Percentiles rank a stretch among this genome's conserved stretches.
These are phyloP conservation scores for Orchestes rusci DNA, from an alignment of 2,888 invertebrate species.

Conservation along the genomic window DNA sequence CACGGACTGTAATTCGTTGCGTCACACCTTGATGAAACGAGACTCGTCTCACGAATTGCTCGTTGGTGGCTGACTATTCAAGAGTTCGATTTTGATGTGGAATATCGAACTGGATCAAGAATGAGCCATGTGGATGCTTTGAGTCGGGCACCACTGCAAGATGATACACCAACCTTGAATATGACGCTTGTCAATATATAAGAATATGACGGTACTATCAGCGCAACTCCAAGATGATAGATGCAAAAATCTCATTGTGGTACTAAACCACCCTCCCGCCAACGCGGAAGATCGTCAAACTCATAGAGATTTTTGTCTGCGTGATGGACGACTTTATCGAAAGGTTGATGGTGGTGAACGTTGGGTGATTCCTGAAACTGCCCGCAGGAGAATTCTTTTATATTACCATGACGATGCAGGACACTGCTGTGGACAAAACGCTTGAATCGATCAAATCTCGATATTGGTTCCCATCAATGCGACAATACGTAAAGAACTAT, in stretches of 20 bases:
- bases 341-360: conserved; percentile 14
- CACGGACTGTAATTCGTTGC: conserved; percentile 28
- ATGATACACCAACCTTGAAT: neutral
- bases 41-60: conserved; percentile 32
- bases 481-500: no score
- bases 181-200: conserved; percentile 15
- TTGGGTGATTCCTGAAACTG: conserved; percentile 23
- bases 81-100: conserved; percentile 32
- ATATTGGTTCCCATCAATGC: conserved; percentile 31
- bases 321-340: conserved; percentile 21
- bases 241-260: conserved; percentile 21
- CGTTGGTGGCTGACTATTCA: conserved; percentile 32
- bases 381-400: conserved; percentile 26
- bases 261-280: conserved; percentile 11
- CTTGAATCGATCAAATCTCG: conserved; percentile 24
- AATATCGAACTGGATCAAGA: conserved; percentile 28
- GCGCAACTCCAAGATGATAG: conserved; percentile 24
- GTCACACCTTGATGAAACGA: conserved; percentile 25
- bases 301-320: conserved; percentile 23
- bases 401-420: conserved; percentile 31
- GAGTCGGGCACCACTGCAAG: conserved; percentile 17
- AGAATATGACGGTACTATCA: conserved; percentile 23
- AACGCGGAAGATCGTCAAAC: conserved; percentile 12
- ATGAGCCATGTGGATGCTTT: conserved; percentile 33
- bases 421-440: conserved; percentile 30